A percentile compares a stretch with the other conserved stretches of the same genome.
Conservation (phyloP, 2,113 vertebrate genomes). For the Hippopotamus amphibius region DNA sequence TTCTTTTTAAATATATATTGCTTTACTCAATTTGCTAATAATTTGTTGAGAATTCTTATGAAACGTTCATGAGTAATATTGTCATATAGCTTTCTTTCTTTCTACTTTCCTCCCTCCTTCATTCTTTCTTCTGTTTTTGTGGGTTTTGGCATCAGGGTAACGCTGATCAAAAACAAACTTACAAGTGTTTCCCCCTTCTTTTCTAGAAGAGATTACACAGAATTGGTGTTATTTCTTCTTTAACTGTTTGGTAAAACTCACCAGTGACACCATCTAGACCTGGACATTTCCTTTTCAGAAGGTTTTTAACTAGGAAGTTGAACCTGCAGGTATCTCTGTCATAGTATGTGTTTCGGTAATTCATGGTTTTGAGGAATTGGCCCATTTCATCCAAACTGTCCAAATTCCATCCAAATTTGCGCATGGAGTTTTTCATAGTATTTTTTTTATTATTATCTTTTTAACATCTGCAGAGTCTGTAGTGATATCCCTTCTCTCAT, state of each 20-base stretch:
- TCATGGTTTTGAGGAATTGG: neutral
- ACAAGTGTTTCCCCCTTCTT: neutral
- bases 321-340: neutral
- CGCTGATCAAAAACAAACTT: neutral
- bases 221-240: neutral
- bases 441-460: neutral
- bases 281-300: neutral
- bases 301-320: neutral
- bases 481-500: neutral
- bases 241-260: neutral
- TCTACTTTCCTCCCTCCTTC: neutral
- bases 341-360: too few relatives aligned
- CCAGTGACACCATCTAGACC: neutral
- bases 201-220: neutral
- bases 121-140: neutral
- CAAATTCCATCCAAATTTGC: neutral
- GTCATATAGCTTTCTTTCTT: neutral
- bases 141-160: neutral
- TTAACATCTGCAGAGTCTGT: neutral
- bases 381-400: neutral
- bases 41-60: neutral
- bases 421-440: neutral
- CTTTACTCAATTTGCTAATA: neutral
- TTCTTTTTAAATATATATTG: neutral
- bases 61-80: too few relatives aligned